Base-by-base conservation (phyloP, 2,888 invertebrate genomes). In the Drosophila demipolita region DNA sequence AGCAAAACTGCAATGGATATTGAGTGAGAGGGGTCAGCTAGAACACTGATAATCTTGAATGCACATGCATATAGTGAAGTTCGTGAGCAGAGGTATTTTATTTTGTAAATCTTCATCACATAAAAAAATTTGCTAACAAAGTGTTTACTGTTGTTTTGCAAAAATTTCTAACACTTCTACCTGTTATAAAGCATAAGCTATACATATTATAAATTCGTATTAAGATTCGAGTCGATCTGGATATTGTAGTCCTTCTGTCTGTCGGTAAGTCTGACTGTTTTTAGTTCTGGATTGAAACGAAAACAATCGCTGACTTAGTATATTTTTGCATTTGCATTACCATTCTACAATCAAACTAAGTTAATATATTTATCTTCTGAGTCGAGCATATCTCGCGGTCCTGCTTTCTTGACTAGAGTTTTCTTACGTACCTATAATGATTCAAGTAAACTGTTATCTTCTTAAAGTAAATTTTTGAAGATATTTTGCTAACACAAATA, bases 1-100 rank as follows among this genome's bases (percentile, higher is more conserved):
- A 52, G 50, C 33, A 32, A 23, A 45, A 23, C 36, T 62, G 53
- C 26, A 61, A 70, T 65, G 55, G 52, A 15, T 64, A 58, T 64
- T 52, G 70, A 55, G 26, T 40, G 59, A 55, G 54, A 42, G 35
- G 55, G 38, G 36, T 68, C 49, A 29, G n/a, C 32, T 20, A 36
- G 40, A 23, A 49, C 40, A n/a, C 15, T 36, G 55, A 68, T 69
- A 45, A 49, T 60, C 71, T 70, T 70, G 12, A 40, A 59, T 36
- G 33, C 48, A 38, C 33, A 17, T n/a, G 32, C 33, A 17, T 45
- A 9, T n/a, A 20, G 15, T 29, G 15, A 8, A 15, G n/a, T 26
- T 23, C 23, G 20, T 20, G 9, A 33, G 35, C 20, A 53, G 33
- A 53, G 35, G 11, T 9, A 5, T 33, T 52, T 32, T 12, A 32